Conservation (phyloP, 2,888 invertebrate genomes). For the Yponomeuta sedellus region DNA sequence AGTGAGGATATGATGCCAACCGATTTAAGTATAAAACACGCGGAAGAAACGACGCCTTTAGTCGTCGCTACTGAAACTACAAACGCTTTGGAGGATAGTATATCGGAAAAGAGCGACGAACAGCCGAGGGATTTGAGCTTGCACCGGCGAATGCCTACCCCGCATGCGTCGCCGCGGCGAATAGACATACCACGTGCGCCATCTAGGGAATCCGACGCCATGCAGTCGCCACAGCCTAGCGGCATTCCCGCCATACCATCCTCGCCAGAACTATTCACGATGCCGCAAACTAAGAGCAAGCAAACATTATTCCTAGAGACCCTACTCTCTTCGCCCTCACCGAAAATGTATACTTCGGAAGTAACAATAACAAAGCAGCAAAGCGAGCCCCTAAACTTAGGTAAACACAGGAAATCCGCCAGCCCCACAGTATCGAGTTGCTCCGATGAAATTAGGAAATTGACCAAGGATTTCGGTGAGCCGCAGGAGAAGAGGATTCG, state of each 20-base stretch:
- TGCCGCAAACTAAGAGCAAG: conserved; percentile 59
- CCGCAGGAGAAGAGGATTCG: conserved; percentile 61
- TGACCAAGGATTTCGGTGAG: conserved; percentile 70
- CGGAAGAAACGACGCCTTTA: conserved; percentile 38
- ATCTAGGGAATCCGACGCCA: conserved; percentile 82
- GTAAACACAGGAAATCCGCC: conserved; percentile 80
- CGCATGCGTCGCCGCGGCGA: conserved; percentile 57
- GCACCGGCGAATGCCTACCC: conserved; percentile 68
- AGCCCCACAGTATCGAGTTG: conserved; percentile 86
- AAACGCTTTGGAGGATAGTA: conserved; percentile 44
- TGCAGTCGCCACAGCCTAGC: conserved; percentile 84
- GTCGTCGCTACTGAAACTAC: conserved; percentile 36
- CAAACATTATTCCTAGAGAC: conserved; percentile 79
- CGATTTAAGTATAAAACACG: conserved; percentile 70
- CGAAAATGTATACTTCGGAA: conserved; percentile 76
- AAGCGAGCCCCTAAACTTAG: conserved; percentile 82
- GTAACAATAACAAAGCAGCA: conserved; percentile 74
- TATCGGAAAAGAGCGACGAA: conserved; percentile 70
- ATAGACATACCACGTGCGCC: conserved; percentile 76
- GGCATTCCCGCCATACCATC: conserved; percentile 83
- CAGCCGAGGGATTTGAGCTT: conserved; percentile 78
- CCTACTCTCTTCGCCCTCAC: conserved; percentile 76
- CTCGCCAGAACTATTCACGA: conserved; percentile 80
- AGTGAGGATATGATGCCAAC: conserved; percentile 71
- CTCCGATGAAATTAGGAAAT: conserved; percentile 81